phyloP scores from a whole-genome alignment of 2,888 invertebrate species.

The Pardosa pseudoannulata region DNA sequence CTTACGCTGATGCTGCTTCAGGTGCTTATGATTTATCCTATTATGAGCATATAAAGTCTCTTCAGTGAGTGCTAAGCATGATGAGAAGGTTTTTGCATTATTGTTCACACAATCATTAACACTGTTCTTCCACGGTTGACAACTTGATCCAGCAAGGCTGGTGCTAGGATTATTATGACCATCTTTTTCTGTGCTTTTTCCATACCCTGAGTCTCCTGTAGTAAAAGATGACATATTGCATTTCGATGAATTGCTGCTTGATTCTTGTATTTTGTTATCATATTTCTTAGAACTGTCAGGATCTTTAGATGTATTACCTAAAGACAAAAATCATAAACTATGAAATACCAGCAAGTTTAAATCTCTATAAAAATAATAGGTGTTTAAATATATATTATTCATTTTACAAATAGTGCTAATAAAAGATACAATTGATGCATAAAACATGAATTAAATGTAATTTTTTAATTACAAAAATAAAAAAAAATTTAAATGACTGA shows the following conservation, averaged over 20 bases:
- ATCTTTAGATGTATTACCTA: slow-evolving; percentile 37
- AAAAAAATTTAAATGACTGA: too few relatives aligned
- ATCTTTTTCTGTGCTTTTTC: slow-evolving; percentile 27
- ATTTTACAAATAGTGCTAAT: too few relatives aligned
- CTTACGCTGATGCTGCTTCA: slow-evolving; percentile 51
- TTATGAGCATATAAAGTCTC: slow-evolving; percentile 51
- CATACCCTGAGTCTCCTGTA: slow-evolving; percentile 60
- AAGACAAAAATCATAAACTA: too few relatives aligned
- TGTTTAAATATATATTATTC: too few relatives aligned
- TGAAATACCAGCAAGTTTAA: too few relatives aligned
- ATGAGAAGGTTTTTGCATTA: slow-evolving; percentile 29
- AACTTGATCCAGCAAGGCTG: slow-evolving; percentile 16
- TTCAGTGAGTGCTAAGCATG: slow-evolving; percentile 52
- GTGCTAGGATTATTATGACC: background rate
- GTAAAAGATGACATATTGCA: slow-evolving; percentile 62
- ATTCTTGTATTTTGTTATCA: slow-evolving; percentile 33
- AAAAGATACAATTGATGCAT: too few relatives aligned
- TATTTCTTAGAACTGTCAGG: slow-evolving; percentile 6
- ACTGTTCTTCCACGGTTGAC: slow-evolving; percentile 30
- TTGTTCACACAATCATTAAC: slow-evolving; percentile 4
- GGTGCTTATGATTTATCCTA: slow-evolving; percentile 50
- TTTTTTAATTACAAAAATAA: too few relatives aligned
- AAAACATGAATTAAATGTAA: too few relatives aligned
- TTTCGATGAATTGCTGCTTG: slow-evolving; percentile 58
- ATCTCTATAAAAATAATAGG: too few relatives aligned